Evolutionary conservation across 2,113 vertebrate species (phyloP).

Genomic region (Cottus gobio): DNA sequence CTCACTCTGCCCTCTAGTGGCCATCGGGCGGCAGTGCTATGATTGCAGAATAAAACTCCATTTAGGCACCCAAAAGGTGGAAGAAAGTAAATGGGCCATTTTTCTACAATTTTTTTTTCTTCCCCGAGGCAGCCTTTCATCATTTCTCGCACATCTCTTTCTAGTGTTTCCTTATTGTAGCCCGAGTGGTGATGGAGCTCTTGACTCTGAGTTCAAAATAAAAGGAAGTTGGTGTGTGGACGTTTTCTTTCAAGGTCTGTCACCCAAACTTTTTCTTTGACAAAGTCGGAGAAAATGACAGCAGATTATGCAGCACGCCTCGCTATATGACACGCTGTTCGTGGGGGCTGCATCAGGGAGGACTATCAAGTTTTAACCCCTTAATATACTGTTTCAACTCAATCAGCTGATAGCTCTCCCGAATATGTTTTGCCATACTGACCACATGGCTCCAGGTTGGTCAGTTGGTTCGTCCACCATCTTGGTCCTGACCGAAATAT

Average conservation of each 20-base stretch:
- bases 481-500: background rate
- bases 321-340: constrained; percentile 2
- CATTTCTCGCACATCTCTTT: constrained; percentile 74
- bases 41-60: constrained; percentile 60
- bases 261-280: constrained; percentile 48
- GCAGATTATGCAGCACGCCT: constrained; percentile 19
- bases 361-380: constrained; percentile 1
- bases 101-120: constrained; percentile 77
- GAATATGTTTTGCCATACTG: background rate
- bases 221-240: constrained; percentile 43
- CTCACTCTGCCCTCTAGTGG: constrained; percentile 82
- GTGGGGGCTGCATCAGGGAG: constrained; percentile 1
- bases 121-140: constrained; percentile 80
- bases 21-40: constrained; percentile 28
- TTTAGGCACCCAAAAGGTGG: constrained; percentile 68
- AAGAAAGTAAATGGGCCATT: constrained; percentile 83
- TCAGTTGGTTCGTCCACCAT: background rate
- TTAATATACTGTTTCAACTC: background rate
- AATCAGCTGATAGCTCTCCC: background rate
- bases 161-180: constrained; percentile 75
- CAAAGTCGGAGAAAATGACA: constrained; percentile 50
- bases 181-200: constrained; percentile 76
- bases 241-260: constrained; percentile 55
- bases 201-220: constrained; percentile 73
- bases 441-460: background rate